Conservation (phyloP, 2,888 invertebrate genomes). For the Smittia sp. region DNA sequence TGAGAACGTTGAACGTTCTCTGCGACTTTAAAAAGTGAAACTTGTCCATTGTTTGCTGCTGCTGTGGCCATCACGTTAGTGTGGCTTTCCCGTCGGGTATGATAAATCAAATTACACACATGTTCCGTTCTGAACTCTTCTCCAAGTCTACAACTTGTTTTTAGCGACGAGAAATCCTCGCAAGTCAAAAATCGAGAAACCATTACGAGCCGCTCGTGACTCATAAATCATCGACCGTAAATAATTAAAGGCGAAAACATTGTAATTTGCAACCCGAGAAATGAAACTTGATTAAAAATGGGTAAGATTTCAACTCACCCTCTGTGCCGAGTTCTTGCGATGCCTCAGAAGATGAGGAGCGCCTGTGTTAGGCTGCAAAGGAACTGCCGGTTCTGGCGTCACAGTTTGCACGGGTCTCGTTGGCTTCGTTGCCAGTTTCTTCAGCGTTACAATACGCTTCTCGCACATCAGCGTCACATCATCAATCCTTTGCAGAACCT, state of each 20-base stretch:
- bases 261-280: background rate
- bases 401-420: conserved; percentile 77
- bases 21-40: conserved; percentile 1
- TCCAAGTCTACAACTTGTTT: background rate
- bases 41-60: background rate
- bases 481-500: conserved; percentile 90
- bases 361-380: conserved; percentile 59
- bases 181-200: no score
- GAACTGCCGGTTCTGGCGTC: conserved; percentile 68
- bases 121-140: background rate
- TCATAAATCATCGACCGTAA: background rate
- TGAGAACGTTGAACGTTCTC: background rate
- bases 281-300: background rate
- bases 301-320: conserved; percentile 48
- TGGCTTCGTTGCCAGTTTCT: conserved; percentile 68
- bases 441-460: conserved; percentile 70
- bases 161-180: background rate
- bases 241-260: background rate
- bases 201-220: no score
- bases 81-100: background rate
- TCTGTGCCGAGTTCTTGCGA: conserved; percentile 45
- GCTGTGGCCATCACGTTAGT: background rate
- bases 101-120: background rate
- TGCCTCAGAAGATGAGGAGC: conserved; percentile 54
- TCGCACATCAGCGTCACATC: conserved; percentile 93